Conservation (phyloP, 2,113 vertebrate genomes). For the Clarias magur region DNA sequence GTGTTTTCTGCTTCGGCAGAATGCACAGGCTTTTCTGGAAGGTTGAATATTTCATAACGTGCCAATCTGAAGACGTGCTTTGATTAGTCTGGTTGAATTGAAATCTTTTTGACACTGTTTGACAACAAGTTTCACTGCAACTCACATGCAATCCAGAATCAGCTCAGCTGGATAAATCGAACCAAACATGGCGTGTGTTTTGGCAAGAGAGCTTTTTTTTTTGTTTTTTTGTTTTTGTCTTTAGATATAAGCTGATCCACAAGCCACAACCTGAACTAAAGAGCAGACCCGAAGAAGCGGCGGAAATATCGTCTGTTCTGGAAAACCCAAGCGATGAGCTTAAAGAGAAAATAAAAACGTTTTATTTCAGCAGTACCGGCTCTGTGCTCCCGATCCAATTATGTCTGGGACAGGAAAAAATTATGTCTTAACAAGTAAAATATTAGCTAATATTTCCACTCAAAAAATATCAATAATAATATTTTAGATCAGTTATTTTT, state of each 20-base stretch:
- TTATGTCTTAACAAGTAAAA: not conserved
- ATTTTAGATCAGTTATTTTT: not conserved
- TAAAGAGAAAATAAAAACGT: not conserved
- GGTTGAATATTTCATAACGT: constrained; percentile 14
- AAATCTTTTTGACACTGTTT: not conserved
- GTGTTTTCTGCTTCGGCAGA: constrained; percentile 49
- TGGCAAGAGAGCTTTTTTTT: not conserved
- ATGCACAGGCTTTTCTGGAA: constrained; percentile 41
- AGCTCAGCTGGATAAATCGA: not conserved
- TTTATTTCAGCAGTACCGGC: not conserved
- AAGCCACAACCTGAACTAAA: not conserved
- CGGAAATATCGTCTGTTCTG: not conserved
- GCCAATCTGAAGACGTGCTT: not conserved
- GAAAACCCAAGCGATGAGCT: not conserved
- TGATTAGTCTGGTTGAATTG: not conserved
- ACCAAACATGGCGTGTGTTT: not conserved
- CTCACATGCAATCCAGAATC: not conserved
- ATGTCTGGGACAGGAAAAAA: not conserved
- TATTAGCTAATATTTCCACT: not conserved
- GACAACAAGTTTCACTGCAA: not conserved
- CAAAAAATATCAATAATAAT: not conserved
- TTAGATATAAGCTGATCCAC: not conserved
- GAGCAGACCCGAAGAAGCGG: not conserved
- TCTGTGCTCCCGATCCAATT: not conserved
- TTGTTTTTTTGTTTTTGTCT: too few species aligned